Percentiles rank a stretch among this genome's conserved stretches.
Evolutionary conservation across 2,888 invertebrate species (phyloP).

Genomic region (Axea sp.): DNA sequence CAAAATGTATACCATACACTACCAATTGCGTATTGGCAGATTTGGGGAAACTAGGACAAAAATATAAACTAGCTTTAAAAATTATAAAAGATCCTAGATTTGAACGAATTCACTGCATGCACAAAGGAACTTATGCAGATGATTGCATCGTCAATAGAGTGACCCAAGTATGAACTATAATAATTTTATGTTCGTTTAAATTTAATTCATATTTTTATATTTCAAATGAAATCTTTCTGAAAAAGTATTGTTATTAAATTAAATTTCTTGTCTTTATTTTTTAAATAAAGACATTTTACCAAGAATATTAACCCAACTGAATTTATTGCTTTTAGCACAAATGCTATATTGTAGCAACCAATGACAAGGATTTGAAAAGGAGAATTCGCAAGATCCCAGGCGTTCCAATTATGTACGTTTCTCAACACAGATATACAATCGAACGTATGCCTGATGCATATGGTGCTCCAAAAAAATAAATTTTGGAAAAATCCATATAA

Average conservation of each 20-base stretch:
- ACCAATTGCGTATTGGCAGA: slow-evolving; percentile 99
- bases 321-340: slow-evolving; percentile 87
- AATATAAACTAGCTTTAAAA: slow-evolving; percentile 95
- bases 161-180: slow-evolving; percentile 84
- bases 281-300: too few species aligned
- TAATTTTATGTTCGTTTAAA: too few species aligned
- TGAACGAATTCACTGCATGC: slow-evolving; percentile 94
- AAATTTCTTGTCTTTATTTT: too few species aligned
- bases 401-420: slow-evolving; percentile 98
- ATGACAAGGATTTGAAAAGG: slow-evolving; percentile 97
- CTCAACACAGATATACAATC: slow-evolving; percentile 95
- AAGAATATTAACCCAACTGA: too few species aligned
- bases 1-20: too few species aligned
- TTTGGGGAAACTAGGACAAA: slow-evolving; percentile 96
- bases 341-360: slow-evolving; percentile 99
- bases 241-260: too few species aligned
- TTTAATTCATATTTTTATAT: neutral
- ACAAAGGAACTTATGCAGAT: slow-evolving; percentile 99
- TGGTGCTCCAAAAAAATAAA: slow-evolving; percentile 88
- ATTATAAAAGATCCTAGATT: slow-evolving; percentile 97
- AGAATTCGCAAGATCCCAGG: slow-evolving; percentile 98
- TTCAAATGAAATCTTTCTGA: neutral
- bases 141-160: slow-evolving; percentile 98
- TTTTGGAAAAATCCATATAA: neutral
- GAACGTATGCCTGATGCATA: slow-evolving; percentile 99